Conservation (phyloP, 1,140 invertebrate genomes). For the Galendromus occidentalis region DNA sequence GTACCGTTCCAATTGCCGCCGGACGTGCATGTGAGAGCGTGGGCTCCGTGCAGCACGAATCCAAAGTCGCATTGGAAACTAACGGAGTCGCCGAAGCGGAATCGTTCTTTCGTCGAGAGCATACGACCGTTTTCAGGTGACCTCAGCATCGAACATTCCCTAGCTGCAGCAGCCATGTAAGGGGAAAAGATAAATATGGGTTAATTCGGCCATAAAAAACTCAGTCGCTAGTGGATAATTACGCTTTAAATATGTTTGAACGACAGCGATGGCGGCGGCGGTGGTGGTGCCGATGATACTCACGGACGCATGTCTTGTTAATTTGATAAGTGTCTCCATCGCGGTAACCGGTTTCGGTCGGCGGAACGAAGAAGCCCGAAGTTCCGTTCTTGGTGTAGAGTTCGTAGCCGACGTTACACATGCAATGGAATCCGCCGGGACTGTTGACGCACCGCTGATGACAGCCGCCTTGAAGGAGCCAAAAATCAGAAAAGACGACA, state of each 20-base stretch:
- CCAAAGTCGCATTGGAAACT: constrained; percentile 88
- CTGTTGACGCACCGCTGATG: constrained; percentile 80
- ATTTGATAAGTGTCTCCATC: constrained; percentile 70
- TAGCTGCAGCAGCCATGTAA: constrained; percentile 25
- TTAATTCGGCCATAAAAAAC: not conserved
- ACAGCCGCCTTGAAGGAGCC: constrained; percentile 42
- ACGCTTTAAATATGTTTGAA: not conserved
- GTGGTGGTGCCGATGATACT: constrained; percentile 18
- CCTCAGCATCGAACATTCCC: constrained; percentile 61
- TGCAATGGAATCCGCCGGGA: constrained; percentile 63
- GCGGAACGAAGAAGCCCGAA: constrained; percentile 60
- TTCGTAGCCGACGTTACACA: constrained; percentile 77
- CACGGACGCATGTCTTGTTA: constrained; percentile 79
- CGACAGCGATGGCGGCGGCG: not conserved
- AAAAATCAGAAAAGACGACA: not conserved
- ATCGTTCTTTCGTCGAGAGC: constrained; percentile 53
- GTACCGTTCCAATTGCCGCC: constrained; percentile 82
- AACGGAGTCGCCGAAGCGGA: constrained; percentile 72
- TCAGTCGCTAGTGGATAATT: constrained; percentile 5
- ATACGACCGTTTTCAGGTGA: constrained; percentile 72
- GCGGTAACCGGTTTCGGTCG: constrained; percentile 57
- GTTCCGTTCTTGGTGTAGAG: constrained; percentile 74
- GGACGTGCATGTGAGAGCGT: constrained; percentile 62
- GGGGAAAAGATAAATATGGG: not conserved
- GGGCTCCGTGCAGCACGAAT: constrained; percentile 65